Base-by-base conservation (phyloP, 2,113 vertebrate species). In the Lota lota region DNA sequence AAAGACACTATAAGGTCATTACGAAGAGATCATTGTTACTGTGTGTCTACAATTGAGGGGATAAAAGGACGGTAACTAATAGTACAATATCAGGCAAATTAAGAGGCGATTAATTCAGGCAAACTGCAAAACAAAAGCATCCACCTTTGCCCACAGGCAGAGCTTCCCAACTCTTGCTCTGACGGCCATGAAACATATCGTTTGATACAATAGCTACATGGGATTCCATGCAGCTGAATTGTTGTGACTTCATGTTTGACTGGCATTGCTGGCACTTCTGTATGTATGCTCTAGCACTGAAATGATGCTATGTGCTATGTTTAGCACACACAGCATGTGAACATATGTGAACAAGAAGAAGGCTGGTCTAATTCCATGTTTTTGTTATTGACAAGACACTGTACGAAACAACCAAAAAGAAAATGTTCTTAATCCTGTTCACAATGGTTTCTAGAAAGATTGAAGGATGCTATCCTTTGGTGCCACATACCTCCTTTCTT, bases 131-230 rank as follows among this genome's bases (percentile, higher is more conserved):
- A 79, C 40, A 47, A 74, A 64, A 57, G 28, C 10, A 10, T 65
- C 67, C 47, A 36, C 69, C 62, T 74, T 80, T 82, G 79, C 74
- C 67, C 67, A 79, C 70, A 72, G 75, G 75, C 67, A 66, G 65
- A 66, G 62, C 63, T 66, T 81, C 81, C 82, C 66, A 57, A 74
- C 63, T 47, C 47, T 53, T 36, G 64, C 71, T 67, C 79, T 79
- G 64, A 65, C 61, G 57, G 76, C 76, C 73, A 83, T 66, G 62
- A 78, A 68, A 83, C 79, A 76, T 74, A 80, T 81, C 80, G 62
- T 74, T 22, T 40, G 5, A 54, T 68, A 86, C 83, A 88, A 85
- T 67, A 66, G 72, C 54, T 64, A 62, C 69, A 63, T 56, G 70
- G 60, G 71, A 73, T 75, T 79, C 70, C 70, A 82, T 47, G 8